A percentile compares a stretch with the other conserved stretches of the same genome.
Conservation (phyloP, 1,140 invertebrate genomes). For the Stegodyphus mimosarum region DNA sequence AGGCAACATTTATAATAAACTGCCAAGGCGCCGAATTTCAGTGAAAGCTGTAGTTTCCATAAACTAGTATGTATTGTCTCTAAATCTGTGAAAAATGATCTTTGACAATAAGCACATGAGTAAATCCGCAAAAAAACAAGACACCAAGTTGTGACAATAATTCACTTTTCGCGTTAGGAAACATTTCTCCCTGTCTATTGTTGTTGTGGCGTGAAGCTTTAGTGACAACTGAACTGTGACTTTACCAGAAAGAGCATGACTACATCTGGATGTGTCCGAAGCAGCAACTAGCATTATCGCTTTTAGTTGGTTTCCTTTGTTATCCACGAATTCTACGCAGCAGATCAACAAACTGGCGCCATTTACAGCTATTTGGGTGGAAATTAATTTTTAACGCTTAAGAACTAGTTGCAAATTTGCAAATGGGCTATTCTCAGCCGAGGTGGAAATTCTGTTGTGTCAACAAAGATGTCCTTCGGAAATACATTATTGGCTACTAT, state of each 20-base stretch:
- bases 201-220: conserved; percentile 30
- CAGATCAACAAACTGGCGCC: conserved; percentile 44
- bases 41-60: neutral
- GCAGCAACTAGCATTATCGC: conserved; percentile 46
- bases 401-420: neutral
- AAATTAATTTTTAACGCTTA: conserved; percentile 11
- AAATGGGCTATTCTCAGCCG: too few relatives aligned
- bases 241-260: conserved; percentile 26
- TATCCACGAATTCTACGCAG: conserved; percentile 43
- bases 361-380: conserved; percentile 13
- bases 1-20: too few relatives aligned
- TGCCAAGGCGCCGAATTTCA: too few relatives aligned
- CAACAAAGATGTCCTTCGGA: too few relatives aligned
- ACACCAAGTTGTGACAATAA: neutral
- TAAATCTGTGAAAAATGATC: neutral
- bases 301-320: conserved; percentile 46
- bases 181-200: conserved; percentile 24
- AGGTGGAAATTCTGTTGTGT: too few relatives aligned
- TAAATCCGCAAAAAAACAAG: conserved; percentile 19
- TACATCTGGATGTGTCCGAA: conserved; percentile 23
- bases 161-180: conserved; percentile 12
- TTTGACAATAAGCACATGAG: neutral
- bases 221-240: conserved; percentile 54
- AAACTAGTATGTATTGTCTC: neutral
- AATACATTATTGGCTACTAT: too few relatives aligned